phyloP scores from a whole-genome alignment of 2,888 invertebrate species.

The Polymixis lichenea region DNA sequence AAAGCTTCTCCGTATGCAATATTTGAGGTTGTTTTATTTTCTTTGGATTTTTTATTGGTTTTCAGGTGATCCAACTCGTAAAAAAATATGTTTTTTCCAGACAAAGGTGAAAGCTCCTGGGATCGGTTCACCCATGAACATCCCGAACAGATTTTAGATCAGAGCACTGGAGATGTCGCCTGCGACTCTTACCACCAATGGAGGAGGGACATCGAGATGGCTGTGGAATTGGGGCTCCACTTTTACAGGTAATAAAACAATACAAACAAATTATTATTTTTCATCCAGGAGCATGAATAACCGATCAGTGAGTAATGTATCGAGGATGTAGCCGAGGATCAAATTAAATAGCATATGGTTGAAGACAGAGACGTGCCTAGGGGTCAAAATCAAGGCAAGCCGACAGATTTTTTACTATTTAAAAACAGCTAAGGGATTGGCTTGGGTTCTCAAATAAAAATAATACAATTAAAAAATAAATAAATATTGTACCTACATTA shows the following conservation, averaged over 20 bases:
- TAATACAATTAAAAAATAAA: too few relatives aligned
- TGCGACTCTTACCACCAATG: constrained; percentile 92
- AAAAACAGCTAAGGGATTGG: too few relatives aligned
- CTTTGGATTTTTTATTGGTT: too few relatives aligned
- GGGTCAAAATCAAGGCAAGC: too few relatives aligned
- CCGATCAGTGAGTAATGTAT: not conserved
- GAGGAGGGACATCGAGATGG: constrained; percentile 90
- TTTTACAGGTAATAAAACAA: constrained; percentile 77
- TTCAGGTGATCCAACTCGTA: too few relatives aligned
- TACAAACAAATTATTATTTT: not conserved
- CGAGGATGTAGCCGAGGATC: not conserved
- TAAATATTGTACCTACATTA: too few relatives aligned
- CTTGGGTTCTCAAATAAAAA: too few relatives aligned
- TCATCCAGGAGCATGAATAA: not conserved
- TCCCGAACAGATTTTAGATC: constrained; percentile 31
- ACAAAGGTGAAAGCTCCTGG: constrained; percentile 63
- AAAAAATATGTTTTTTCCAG: constrained; percentile 40
- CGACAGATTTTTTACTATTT: too few relatives aligned
- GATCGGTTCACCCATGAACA: constrained; percentile 53
- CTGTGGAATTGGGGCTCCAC: constrained; percentile 88
- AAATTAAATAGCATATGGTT: not conserved
- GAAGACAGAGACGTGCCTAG: too few relatives aligned
- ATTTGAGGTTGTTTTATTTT: too few relatives aligned
- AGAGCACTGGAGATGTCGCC: constrained; percentile 83
- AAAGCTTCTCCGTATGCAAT: too few relatives aligned